Conservation (phyloP, 1,140 invertebrate species). For the Matsumurasca onukii region DNA sequence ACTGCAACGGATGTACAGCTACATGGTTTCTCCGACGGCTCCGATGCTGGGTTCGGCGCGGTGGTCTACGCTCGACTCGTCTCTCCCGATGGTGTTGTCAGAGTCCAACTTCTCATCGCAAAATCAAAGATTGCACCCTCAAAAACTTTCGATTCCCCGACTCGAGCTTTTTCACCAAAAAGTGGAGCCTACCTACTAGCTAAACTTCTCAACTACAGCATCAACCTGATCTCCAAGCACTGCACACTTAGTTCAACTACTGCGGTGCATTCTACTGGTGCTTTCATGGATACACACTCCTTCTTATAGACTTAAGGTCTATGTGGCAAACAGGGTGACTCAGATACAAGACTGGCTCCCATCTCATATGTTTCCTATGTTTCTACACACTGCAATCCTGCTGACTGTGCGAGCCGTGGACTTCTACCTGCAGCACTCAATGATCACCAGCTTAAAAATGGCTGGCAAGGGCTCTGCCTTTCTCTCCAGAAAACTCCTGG, state of each 20-base stretch:
- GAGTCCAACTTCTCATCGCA: conserved; percentile 42
- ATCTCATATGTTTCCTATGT: neutral
- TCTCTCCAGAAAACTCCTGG: no score
- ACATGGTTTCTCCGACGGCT: no score
- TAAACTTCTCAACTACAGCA: conserved; percentile 31
- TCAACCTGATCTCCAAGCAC: neutral
- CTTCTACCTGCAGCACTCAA: no score
- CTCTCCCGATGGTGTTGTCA: neutral
- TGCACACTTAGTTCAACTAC: neutral
- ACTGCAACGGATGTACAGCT: neutral
- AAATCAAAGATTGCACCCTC: conserved; percentile 49
- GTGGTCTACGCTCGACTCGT: conserved; percentile 36
- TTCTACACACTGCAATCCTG: no score
- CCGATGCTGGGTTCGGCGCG: conserved; percentile 7
- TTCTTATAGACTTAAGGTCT: conserved; percentile 42
- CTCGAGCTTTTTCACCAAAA: conserved; percentile 48
- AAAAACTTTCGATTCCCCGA: conserved; percentile 44
- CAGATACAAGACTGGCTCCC: conserved; percentile 39
- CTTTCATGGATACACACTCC: conserved; percentile 43
- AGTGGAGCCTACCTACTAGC: conserved; percentile 43
- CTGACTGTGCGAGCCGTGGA: no score
- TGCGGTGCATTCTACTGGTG: conserved; percentile 37
- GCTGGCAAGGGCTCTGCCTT: no score
- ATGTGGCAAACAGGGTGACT: conserved; percentile 43
- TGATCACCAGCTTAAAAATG: no score